Conservation (phyloP, 2,113 vertebrate species). For the Ondatra zibethicus region DNA sequence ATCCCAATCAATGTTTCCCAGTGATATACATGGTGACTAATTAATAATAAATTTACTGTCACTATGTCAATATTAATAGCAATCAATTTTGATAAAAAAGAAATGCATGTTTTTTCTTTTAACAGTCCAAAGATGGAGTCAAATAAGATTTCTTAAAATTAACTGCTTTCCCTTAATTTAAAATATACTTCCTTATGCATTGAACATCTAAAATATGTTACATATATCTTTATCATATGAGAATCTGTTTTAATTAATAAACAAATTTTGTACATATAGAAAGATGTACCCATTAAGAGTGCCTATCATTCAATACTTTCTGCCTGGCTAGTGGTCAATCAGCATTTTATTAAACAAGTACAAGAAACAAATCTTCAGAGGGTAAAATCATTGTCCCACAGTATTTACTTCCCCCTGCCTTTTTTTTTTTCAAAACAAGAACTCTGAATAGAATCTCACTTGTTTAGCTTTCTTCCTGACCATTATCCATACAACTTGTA, state of each 20-base stretch:
- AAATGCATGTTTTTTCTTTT: neutral
- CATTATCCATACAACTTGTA: no score
- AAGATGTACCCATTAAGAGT: neutral
- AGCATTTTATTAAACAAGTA: no score
- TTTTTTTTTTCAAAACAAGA: no score
- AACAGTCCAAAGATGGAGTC: neutral
- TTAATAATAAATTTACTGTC: neutral
- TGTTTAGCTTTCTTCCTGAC: no score
- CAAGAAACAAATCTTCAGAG: no score
- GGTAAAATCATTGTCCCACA: no score
- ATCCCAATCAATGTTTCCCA: constrained; percentile 16
- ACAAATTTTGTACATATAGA: neutral
- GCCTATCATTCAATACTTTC: neutral
- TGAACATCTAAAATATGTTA: neutral
- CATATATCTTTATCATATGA: neutral
- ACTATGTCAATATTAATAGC: neutral
- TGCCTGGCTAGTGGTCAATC: no score
- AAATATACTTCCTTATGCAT: neutral
- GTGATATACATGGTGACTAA: neutral
- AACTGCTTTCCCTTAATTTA: neutral
- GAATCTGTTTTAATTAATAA: neutral
- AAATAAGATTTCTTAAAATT: constrained; percentile 23
- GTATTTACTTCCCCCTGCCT: no score
- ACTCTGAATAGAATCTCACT: no score
- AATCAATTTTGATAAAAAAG: neutral